Evolutionary conservation across 35 echinoderm and acorn worm species (phyloP).

Genomic region (Acanthaster planci): DNA sequence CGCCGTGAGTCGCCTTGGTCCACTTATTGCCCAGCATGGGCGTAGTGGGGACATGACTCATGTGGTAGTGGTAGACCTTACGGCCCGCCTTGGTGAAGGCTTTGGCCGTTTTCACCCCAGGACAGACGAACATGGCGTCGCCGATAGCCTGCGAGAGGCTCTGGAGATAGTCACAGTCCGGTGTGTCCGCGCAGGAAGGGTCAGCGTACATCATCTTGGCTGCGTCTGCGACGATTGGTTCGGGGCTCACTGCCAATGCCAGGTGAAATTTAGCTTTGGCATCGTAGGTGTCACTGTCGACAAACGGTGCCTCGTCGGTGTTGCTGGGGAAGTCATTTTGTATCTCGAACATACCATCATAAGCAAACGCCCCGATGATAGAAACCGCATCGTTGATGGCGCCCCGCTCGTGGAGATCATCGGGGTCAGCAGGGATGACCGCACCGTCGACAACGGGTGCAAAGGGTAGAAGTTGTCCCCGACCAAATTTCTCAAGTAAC

Average conservation of each 20-base stretch:
- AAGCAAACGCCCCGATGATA: no score
- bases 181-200: neutral
- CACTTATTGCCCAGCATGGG: neutral
- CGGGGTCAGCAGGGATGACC: no score
- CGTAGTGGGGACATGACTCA: neutral
- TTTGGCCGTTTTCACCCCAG: neutral
- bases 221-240: neutral
- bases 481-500: no score
- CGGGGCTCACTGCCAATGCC: neutral
- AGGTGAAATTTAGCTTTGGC: neutral
- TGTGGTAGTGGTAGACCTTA: constrained; percentile 14
- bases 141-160: neutral
- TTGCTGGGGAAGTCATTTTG: no score
- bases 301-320: neutral
- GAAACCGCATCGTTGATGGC: no score
- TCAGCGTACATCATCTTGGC: neutral
- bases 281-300: neutral
- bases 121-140: neutral
- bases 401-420: no score
- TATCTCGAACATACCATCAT: no score
- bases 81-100: constrained; percentile 10
- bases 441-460: no score
- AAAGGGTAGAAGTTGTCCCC: no score
- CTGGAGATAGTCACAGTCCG: neutral
- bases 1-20: constrained; percentile 11